Percentiles rank a stretch among this genome's conserved stretches.
phyloP scores from a whole-genome alignment of 53 echinoderm and acorn worm genomes.

The Paracentrotus lividus region DNA sequence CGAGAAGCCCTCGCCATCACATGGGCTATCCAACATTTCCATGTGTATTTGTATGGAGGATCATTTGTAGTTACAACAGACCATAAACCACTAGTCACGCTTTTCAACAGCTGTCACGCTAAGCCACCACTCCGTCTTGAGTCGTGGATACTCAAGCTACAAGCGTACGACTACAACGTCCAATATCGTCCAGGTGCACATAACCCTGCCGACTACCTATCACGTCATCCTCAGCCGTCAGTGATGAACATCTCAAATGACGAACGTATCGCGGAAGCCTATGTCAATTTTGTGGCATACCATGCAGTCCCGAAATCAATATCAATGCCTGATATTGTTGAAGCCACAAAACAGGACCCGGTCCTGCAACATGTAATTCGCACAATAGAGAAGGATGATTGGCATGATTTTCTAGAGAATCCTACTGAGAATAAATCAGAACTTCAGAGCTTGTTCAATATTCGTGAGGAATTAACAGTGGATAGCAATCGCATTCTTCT shows the following conservation, averaged over 20 bases:
- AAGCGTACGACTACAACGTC: slow-evolving; percentile 65
- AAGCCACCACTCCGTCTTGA: slow-evolving; percentile 61
- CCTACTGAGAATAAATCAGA: neutral
- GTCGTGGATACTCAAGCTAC: slow-evolving; percentile 63
- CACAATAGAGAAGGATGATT: slow-evolving; percentile 64
- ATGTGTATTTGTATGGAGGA: slow-evolving; percentile 64
- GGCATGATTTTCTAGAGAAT: neutral
- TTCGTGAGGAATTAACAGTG: neutral
- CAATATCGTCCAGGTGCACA: slow-evolving; percentile 60
- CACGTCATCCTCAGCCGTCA: neutral
- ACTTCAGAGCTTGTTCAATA: neutral
- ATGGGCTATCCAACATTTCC: slow-evolving; percentile 73
- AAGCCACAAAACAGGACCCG: slow-evolving; percentile 16
- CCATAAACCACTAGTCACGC: slow-evolving; percentile 71
- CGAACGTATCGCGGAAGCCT: neutral
- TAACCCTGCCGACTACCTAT: slow-evolving; percentile 73
- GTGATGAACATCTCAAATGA: slow-evolving; percentile 1
- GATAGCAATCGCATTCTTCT: neutral
- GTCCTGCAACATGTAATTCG: slow-evolving; percentile 38
- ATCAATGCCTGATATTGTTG: neutral
- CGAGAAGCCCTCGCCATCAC: slow-evolving; percentile 61
- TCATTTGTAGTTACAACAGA: slow-evolving; percentile 68
- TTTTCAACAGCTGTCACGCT: slow-evolving; percentile 49
- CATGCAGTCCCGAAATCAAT: neutral
- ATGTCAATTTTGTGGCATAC: neutral